These are phyloP conservation scores for Malacoctenus gilli DNA, from an alignment of 2,797 vertebrate species.

Conservation along the genomic window DNA sequence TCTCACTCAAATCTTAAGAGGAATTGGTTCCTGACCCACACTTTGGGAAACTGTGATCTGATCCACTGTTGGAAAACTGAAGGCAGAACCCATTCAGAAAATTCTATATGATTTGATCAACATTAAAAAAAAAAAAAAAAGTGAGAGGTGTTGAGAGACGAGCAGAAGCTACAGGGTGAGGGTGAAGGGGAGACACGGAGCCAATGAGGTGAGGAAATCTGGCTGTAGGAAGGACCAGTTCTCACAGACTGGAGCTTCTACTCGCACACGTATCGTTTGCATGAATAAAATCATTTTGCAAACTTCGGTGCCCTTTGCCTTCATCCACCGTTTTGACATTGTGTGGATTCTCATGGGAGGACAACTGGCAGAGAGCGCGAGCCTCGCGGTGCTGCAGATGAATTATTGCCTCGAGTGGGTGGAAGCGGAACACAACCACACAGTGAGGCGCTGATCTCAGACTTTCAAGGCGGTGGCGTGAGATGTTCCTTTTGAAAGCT, in stretches of 20 bases:
- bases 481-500: conserved; percentile 8
- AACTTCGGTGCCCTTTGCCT: conserved; percentile 41
- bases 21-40: no score
- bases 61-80: no score
- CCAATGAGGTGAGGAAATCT: conserved; percentile 11
- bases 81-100: no score
- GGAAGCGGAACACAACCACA: conserved; percentile 17
- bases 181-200: conserved; percentile 1
- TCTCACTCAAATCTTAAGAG: no score
- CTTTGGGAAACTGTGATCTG: no score
- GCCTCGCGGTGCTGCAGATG: conserved; percentile 22
- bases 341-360: conserved; percentile 29
- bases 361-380: conserved; percentile 28
- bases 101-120: no score
- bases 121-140: no score
- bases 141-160: neutral
- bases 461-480: neutral
- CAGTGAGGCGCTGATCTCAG: conserved; percentile 26
- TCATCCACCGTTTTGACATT: conserved; percentile 33
- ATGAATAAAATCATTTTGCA: conserved; percentile 47
- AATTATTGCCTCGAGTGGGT: conserved; percentile 36
- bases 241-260: conserved; percentile 8
- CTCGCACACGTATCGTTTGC: conserved; percentile 35
- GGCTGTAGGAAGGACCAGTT: conserved; percentile 1
- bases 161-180: neutral